These are phyloP conservation scores for mouse (Mus musculus) DNA, from an alignment of 2,113 vertebrate species.

Conservation along the genomic window GRCm39 chr11:110339501-110340000, in stretches of 20 bases:
- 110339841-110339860: slow-evolving; percentile 7
- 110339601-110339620: not conserved
- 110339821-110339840: slow-evolving; percentile 22
- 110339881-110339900: not conserved
- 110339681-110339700: not conserved
- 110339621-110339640: not conserved
- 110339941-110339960: not conserved
- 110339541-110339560: slow-evolving; percentile 1
- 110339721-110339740: not conserved
- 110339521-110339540: slow-evolving; percentile 4
- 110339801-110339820: not conserved
- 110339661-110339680: not conserved
- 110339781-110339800: not conserved
- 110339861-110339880: not conserved
- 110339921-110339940: no score
- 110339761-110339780: not conserved
- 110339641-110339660: accelerated
- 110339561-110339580: not conserved
- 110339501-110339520: slow-evolving; percentile 50
- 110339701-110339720: accelerated
- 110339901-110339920: not conserved
- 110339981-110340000: not conserved
- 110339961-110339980: not conserved
- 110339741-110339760: not conserved
- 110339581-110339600: not conserved